phyloP scores from a whole-genome alignment of 2,888 invertebrate species.

The Conomelus anceps region DNA sequence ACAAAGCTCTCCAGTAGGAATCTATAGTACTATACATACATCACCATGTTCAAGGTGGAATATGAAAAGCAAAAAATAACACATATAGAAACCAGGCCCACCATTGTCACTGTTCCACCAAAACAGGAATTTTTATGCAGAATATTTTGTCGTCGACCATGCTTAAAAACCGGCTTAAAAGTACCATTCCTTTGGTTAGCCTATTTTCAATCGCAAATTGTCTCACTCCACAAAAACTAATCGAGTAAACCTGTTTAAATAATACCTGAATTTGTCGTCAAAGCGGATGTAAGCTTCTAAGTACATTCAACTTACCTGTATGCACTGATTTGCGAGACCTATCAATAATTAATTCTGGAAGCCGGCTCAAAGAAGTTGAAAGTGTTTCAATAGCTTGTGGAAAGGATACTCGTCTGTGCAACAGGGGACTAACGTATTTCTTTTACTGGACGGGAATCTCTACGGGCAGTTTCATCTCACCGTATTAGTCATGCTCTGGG shows the following conservation, averaged over 20 bases:
- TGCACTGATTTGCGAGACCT: not conserved
- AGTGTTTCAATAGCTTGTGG: not conserved
- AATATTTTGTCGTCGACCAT: too few relatives aligned
- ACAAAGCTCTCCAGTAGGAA: too few relatives aligned
- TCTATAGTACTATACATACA: too few relatives aligned
- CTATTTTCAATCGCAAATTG: not conserved
- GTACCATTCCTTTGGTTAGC: not conserved
- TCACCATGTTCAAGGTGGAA: too few relatives aligned
- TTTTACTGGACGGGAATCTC: too few relatives aligned
- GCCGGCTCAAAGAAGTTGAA: not conserved
- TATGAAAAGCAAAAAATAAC: too few relatives aligned
- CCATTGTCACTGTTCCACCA: too few relatives aligned
- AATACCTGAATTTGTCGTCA: not conserved
- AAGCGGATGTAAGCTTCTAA: not conserved
- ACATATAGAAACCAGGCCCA: too few relatives aligned
- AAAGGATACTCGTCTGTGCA: not conserved
- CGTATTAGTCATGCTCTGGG: too few relatives aligned
- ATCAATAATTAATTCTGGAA: not conserved
- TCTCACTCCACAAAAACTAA: not conserved
- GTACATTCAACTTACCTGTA: not conserved
- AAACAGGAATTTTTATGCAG: too few relatives aligned
- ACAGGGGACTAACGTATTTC: too few relatives aligned
- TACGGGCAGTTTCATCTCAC: too few relatives aligned
- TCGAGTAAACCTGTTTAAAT: not conserved
- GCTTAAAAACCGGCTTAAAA: not conserved